Conservation (phyloP, 1,140 invertebrate species). For the Hylaeus volcanicus region DNA sequence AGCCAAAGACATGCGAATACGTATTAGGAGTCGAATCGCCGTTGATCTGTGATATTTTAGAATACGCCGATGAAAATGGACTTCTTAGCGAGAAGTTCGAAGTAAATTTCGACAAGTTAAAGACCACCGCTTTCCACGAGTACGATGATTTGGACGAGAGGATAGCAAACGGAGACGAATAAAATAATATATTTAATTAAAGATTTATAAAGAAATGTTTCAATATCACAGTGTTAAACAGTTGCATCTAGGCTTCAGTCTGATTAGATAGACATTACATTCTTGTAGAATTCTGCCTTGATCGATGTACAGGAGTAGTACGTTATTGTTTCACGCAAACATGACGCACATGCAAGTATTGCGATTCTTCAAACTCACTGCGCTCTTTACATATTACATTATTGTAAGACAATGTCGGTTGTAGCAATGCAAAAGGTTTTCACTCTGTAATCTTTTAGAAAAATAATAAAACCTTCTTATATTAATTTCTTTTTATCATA, state of each 20-base stretch:
- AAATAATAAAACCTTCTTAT: conserved; percentile 25
- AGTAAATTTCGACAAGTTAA: conserved; percentile 79
- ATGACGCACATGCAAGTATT: background rate
- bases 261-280: conserved; percentile 3
- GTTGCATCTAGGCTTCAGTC: conserved; percentile 12
- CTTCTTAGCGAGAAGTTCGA: conserved; percentile 77
- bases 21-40: conserved; percentile 94
- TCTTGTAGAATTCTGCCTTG: background rate
- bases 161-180: conserved; percentile 75
- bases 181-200: conserved; percentile 41
- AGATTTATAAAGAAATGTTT: background rate
- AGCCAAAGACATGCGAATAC: conserved; percentile 95
- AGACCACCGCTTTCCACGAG: conserved; percentile 60
- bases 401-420: background rate
- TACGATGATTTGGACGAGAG: conserved; percentile 72
- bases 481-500: conserved; percentile 2
- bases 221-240: background rate
- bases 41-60: conserved; percentile 92
- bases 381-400: background rate
- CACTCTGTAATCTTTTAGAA: conserved; percentile 24
- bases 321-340: background rate
- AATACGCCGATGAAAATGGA: conserved; percentile 87
- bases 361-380: background rate
- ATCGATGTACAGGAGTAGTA: background rate
- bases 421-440: background rate